Conservation (phyloP, 2,797 vertebrate genomes). For the Danio tinwini region DNA sequence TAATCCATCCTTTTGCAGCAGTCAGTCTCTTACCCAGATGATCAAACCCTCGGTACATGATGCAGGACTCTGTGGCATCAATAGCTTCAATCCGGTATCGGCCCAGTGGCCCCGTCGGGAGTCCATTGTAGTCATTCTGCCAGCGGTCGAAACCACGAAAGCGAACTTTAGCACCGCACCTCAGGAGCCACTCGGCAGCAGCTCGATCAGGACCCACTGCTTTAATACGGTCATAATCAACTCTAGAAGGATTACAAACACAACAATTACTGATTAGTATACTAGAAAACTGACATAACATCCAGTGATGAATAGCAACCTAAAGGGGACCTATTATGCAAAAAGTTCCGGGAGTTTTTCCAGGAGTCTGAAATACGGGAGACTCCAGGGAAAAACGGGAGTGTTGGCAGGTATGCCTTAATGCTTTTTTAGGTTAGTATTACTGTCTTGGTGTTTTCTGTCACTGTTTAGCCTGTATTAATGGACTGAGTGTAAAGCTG, state of each 20-base stretch:
- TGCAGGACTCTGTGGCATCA: constrained; percentile 92
- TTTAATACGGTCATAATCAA: constrained; percentile 90
- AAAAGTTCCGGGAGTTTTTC: no score
- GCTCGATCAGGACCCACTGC: constrained; percentile 89
- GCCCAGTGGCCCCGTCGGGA: constrained; percentile 86
- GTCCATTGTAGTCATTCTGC: constrained; percentile 92
- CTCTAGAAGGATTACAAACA: constrained; percentile 73
- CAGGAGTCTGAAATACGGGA: no score
- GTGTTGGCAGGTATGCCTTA: no score
- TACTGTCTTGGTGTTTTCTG: no score
- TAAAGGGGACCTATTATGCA: no score
- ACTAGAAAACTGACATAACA: neutral
- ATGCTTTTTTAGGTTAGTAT: no score
- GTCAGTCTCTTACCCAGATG: constrained; percentile 84
- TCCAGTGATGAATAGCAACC: neutral
- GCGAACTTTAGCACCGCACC: constrained; percentile 90
- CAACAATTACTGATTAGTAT: neutral
- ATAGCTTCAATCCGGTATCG: constrained; percentile 91
- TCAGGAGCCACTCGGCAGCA: constrained; percentile 93
- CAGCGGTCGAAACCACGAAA: constrained; percentile 88
- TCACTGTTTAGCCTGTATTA: no score
- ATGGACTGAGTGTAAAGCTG: no score
- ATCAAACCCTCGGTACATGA: constrained; percentile 93
- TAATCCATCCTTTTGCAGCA: neutral
- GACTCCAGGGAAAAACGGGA: no score